Percentiles rank a stretch among this genome's conserved stretches.
Conservation (phyloP, 2,888 invertebrate species). For the Dysmachus trigonus region DNA sequence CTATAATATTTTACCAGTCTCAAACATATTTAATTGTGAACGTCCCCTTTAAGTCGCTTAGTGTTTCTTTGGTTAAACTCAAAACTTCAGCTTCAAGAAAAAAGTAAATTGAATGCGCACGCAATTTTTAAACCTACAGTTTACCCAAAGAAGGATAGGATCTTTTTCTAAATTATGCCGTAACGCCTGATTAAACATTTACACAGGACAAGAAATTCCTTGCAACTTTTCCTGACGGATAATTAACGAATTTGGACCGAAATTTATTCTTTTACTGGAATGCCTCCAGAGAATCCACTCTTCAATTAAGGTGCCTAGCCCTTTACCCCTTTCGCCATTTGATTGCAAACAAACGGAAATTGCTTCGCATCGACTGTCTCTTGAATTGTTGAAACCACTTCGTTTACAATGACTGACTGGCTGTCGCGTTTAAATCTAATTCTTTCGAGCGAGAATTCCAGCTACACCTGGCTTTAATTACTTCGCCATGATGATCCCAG, state of each 20-base stretch:
- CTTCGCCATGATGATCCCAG: neutral
- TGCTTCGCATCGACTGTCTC: neutral
- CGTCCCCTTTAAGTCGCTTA: neutral
- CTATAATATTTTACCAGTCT: too few species aligned
- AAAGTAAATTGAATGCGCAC: neutral
- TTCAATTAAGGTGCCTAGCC: neutral
- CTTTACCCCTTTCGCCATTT: neutral
- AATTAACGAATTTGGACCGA: neutral
- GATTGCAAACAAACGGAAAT: neutral
- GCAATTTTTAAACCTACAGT: neutral
- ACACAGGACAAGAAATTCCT: neutral
- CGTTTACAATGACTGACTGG: neutral
- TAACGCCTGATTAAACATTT: neutral
- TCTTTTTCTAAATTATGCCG: neutral
- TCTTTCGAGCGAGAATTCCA: neutral
- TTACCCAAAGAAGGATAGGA: neutral
- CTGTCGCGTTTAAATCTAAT: neutral
- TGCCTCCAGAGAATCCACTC: neutral
- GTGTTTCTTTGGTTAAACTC: neutral
- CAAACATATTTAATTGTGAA: neutral
- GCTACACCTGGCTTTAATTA: slow-evolving; percentile 12
- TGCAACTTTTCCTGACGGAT: neutral
- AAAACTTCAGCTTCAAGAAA: neutral
- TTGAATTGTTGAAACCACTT: neutral
- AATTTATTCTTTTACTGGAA: neutral